Conservation (phyloP, 2,797 vertebrate genomes). For the Adrianichthys oophorus region DNA sequence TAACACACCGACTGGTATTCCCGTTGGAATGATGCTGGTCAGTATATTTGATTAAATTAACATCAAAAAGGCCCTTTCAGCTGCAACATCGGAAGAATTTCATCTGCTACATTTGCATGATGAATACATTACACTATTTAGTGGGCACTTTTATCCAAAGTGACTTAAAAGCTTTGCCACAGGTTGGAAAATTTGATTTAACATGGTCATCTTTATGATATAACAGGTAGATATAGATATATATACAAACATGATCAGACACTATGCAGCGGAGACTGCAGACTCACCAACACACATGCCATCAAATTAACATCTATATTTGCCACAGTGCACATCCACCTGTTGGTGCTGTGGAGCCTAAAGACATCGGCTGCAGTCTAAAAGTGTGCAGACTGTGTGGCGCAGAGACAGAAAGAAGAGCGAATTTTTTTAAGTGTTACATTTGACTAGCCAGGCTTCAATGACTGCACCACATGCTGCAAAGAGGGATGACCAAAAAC, state of each 20-base stretch:
- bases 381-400: slow-evolving; percentile 33
- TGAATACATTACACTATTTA: slow-evolving; percentile 15
- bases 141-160: too few species aligned
- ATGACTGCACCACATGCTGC: background rate
- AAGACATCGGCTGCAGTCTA: slow-evolving; percentile 48
- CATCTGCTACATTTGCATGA: slow-evolving; percentile 8
- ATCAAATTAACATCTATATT: slow-evolving; percentile 34
- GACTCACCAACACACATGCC: slow-evolving; percentile 44
- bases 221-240: background rate
- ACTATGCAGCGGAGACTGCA: slow-evolving; percentile 1
- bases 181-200: background rate
- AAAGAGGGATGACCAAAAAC: slow-evolving; percentile 1
- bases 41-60: too few species aligned
- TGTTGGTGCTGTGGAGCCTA: slow-evolving; percentile 41
- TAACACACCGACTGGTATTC: too few species aligned
- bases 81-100: background rate
- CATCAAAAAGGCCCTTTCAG: background rate
- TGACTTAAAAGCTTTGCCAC: too few species aligned
- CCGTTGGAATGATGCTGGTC: too few species aligned
- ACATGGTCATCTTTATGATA: slow-evolving; percentile 2
- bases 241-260: background rate
- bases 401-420: slow-evolving; percentile 16
- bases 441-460: slow-evolving; percentile 3
- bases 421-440: background rate
- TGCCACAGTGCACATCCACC: slow-evolving; percentile 26